These are phyloP conservation scores for Idaea straminata DNA, from an alignment of 2,888 invertebrate species.

Conservation along the genomic window DNA sequence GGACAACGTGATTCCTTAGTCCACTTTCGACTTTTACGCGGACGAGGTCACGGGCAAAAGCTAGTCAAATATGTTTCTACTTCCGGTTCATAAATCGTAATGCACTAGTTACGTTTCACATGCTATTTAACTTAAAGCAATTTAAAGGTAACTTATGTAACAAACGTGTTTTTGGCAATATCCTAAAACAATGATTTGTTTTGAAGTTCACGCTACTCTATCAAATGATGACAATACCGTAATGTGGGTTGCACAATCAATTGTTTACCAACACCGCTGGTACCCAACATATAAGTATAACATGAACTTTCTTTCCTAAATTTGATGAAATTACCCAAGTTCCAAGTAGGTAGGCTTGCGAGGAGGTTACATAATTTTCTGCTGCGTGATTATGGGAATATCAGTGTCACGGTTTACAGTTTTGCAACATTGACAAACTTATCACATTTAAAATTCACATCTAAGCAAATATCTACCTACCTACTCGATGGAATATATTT, in stretches of 20 bases:
- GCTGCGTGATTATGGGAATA: conserved; percentile 15
- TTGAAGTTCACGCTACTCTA: not conserved
- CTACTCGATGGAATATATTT: not conserved
- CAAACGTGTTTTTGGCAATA: not conserved
- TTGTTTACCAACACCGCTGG: conserved; percentile 6
- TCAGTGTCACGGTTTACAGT: not conserved
- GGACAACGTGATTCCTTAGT: too few species aligned
- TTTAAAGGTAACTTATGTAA: not conserved
- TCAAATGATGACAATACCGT: not conserved
- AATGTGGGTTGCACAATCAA: conserved; percentile 12
- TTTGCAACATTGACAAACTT: conserved; percentile 8
- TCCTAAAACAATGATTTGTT: not conserved
- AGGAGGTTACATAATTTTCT: conserved; percentile 16
- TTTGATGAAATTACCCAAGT: conserved; percentile 17
- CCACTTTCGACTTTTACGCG: too few species aligned
- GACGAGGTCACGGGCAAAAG: too few species aligned
- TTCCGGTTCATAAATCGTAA: not conserved
- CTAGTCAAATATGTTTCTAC: too few species aligned
- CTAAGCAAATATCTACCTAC: conserved; percentile 5
- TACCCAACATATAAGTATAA: not conserved
- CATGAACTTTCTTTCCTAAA: conserved; percentile 11
- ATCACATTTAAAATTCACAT: conserved; percentile 3
- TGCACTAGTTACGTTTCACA: not conserved
- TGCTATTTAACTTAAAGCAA: not conserved
- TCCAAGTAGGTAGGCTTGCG: conserved; percentile 3